Evolutionary conservation across 35 echinoderm and acorn worm genomes (phyloP).

Genomic region (Strongylocentrotus purpuratus): DNA sequence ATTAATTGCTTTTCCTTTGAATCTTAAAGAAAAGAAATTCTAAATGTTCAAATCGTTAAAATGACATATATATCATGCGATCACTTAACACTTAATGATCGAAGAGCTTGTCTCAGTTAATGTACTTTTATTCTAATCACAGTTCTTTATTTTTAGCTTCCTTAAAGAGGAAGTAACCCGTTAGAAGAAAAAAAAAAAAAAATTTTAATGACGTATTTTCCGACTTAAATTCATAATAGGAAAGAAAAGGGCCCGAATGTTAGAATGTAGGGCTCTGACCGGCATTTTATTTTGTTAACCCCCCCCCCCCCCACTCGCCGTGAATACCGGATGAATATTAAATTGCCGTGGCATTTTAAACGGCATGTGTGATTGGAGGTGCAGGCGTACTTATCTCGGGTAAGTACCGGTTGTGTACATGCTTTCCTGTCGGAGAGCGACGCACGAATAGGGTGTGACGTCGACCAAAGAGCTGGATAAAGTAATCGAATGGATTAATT

Average conservation of each 20-base stretch:
- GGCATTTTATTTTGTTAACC: neutral
- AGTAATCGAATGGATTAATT: neutral
- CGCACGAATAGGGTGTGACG: neutral
- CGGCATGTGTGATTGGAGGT: neutral
- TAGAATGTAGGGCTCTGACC: neutral
- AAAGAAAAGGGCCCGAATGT: neutral
- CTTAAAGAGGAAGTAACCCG: neutral
- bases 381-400: neutral
- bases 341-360: neutral
- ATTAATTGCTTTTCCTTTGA: too few species aligned
- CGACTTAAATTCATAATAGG: neutral
- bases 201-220: neutral
- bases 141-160: neutral
- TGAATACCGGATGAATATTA: neutral
- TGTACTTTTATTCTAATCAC: too few species aligned
- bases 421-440: neutral
- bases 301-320: neutral
- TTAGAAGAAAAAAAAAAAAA: neutral
- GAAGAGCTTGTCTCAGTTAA: too few species aligned
- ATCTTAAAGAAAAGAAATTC: too few species aligned
- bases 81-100: too few species aligned
- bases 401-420: neutral
- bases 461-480: neutral
- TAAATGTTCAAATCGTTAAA: too few species aligned
- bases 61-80: too few species aligned